Evolutionary conservation across 2,888 invertebrate genomes (phyloP).

Genomic region (Hemicrepidius hirtus): DNA sequence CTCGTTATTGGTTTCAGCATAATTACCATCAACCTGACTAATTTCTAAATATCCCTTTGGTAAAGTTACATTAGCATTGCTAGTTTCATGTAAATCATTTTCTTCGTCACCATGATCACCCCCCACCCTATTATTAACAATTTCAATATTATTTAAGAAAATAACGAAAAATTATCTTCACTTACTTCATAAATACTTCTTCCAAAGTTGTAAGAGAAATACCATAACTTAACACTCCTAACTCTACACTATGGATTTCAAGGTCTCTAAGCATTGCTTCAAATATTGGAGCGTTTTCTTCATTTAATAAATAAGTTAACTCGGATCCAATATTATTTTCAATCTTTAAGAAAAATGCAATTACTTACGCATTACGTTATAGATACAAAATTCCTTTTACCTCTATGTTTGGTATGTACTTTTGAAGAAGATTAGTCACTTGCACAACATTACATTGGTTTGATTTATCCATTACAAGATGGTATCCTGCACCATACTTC

Average conservation of each 20-base stretch:
- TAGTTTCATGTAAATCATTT: slow-evolving; percentile 28
- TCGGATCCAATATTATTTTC: slow-evolving; percentile 86
- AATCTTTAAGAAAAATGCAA: slow-evolving; percentile 70
- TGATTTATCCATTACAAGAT: slow-evolving; percentile 82
- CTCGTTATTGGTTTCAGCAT: background rate
- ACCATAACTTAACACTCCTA: slow-evolving; percentile 87
- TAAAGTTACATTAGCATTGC: background rate
- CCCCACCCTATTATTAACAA: slow-evolving; percentile 58
- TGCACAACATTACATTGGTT: slow-evolving; percentile 72
- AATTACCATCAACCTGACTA: slow-evolving; percentile 9
- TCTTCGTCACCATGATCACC: slow-evolving; percentile 58
- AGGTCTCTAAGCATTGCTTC: slow-evolving; percentile 81
- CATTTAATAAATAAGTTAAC: slow-evolving; percentile 81
- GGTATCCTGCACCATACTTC: slow-evolving; percentile 90
- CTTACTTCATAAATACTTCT: slow-evolving; percentile 90
- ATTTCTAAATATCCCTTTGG: slow-evolving; percentile 7
- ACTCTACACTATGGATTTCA: slow-evolving; percentile 75
- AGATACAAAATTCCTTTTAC: too few relatives aligned
- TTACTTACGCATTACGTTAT: too few relatives aligned
- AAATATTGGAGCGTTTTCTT: slow-evolving; percentile 77
- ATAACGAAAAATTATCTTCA: slow-evolving; percentile 24
- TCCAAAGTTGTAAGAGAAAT: slow-evolving; percentile 92
- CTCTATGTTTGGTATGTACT: slow-evolving; percentile 79
- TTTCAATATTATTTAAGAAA: background rate
- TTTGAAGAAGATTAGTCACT: slow-evolving; percentile 77